Conservation (phyloP, 2,797 vertebrate species). For the Borostomias antarcticus region DNA sequence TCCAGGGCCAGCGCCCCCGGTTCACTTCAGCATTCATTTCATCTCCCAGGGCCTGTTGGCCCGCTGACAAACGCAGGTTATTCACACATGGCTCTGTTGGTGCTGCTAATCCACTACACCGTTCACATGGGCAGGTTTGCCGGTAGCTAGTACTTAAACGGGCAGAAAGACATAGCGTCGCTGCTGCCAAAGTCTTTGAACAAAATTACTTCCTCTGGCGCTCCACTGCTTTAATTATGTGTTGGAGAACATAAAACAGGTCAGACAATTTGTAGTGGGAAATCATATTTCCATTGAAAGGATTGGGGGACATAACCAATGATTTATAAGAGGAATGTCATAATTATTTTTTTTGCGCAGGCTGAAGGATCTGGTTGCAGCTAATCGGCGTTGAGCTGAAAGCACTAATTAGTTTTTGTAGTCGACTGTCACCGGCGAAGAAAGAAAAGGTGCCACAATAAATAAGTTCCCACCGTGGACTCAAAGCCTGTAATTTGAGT, state of each 20-base stretch:
- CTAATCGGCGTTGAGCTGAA: slow-evolving; percentile 85
- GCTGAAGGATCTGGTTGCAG: slow-evolving; percentile 84
- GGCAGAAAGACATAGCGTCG: slow-evolving; percentile 77
- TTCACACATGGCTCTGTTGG: slow-evolving; percentile 69
- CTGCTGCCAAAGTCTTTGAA: slow-evolving; percentile 90
- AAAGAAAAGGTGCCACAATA: slow-evolving; percentile 87
- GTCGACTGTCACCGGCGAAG: slow-evolving; percentile 82
- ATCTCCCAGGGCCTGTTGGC: slow-evolving; percentile 37
- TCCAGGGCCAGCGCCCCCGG: background rate
- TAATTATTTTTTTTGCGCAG: slow-evolving; percentile 82
- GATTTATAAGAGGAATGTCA: slow-evolving; percentile 92
- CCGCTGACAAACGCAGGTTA: slow-evolving; percentile 63
- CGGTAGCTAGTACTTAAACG: slow-evolving; percentile 81
- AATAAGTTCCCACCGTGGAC: slow-evolving; percentile 85
- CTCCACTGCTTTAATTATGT: slow-evolving; percentile 91
- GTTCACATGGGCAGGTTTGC: slow-evolving; percentile 74
- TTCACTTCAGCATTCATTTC: slow-evolving; percentile 1
- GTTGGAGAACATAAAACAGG: slow-evolving; percentile 92
- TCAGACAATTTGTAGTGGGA: slow-evolving; percentile 92
- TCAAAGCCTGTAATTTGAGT: slow-evolving; percentile 89
- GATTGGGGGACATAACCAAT: slow-evolving; percentile 86
- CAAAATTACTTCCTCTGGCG: slow-evolving; percentile 94
- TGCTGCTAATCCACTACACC: slow-evolving; percentile 71
- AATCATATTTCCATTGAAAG: slow-evolving; percentile 94
- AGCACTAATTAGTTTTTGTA: slow-evolving; percentile 93